Evolutionary conservation across 2,113 vertebrate species (phyloP).

Genomic region (Agapornis roseicollis): DNA sequence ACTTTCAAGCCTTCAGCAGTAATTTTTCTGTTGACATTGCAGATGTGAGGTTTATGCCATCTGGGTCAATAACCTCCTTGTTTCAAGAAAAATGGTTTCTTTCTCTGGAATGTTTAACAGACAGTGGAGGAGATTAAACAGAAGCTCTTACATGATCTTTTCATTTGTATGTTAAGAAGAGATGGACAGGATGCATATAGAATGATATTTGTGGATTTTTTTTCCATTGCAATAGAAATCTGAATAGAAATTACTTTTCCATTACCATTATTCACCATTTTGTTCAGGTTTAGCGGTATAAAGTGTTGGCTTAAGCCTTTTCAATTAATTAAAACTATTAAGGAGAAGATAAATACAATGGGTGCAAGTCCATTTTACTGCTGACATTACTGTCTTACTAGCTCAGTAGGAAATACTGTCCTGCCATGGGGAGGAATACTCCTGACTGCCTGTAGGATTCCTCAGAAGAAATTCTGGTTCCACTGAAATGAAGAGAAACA

Average conservation of each 20-base stretch:
- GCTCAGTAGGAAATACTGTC: not conserved
- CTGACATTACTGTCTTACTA: slow-evolving; percentile 1
- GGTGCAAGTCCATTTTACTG: slow-evolving; percentile 14
- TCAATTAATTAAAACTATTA: slow-evolving; percentile 31
- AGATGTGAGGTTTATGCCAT: slow-evolving; percentile 52
- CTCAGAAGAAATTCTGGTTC: not conserved
- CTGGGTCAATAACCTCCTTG: slow-evolving; percentile 53
- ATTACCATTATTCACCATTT: not conserved
- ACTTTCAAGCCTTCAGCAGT: slow-evolving; percentile 32
- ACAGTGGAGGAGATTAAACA: slow-evolving; percentile 56
- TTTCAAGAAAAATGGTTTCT: slow-evolving; percentile 55
- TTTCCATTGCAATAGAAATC: slow-evolving; percentile 3
- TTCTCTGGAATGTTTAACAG: slow-evolving; percentile 55
- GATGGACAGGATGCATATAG: slow-evolving; percentile 16
- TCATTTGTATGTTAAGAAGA: slow-evolving; percentile 53
- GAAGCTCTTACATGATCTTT: slow-evolving; percentile 53
- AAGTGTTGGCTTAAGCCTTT: not conserved
- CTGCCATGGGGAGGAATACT: not conserved
- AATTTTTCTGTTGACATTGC: slow-evolving; percentile 62
- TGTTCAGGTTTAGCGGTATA: not conserved
- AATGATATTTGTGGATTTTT: slow-evolving; percentile 31
- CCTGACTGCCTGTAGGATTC: not conserved
- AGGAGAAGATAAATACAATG: slow-evolving; percentile 20
- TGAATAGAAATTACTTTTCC: slow-evolving; percentile 15
- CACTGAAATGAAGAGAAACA: not conserved